These are phyloP conservation scores for Pyrgus malvae DNA, from an alignment of 2,888 invertebrate species.

Conservation along the genomic window DNA sequence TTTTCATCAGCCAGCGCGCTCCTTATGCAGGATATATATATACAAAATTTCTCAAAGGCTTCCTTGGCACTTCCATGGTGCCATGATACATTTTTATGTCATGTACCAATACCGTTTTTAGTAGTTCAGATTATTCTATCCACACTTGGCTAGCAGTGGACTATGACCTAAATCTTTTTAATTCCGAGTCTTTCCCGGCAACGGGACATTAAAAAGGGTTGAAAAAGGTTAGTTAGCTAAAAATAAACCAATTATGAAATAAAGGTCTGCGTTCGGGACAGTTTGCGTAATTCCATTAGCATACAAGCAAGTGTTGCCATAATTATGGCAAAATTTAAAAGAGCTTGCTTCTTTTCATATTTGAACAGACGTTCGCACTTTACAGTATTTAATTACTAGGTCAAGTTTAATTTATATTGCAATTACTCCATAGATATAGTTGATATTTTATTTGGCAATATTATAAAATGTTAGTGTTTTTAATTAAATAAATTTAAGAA, in stretches of 20 bases:
- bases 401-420: not conserved
- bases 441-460: not conserved
- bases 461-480: no score
- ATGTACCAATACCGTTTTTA: no score
- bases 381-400: not conserved
- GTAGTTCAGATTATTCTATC: no score
- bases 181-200: not conserved
- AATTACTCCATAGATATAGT: not conserved
- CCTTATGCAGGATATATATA: no score
- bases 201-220: not conserved
- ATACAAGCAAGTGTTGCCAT: slow-evolving; percentile 45
- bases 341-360: not conserved
- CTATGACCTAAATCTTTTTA: no score
- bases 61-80: no score
- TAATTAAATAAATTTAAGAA: no score
- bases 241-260: slow-evolving; percentile 32
- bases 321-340: not conserved
- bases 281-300: slow-evolving; percentile 56
- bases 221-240: slow-evolving; percentile 18
- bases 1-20: no score
- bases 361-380: not conserved
- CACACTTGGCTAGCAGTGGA: no score
- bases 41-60: no score
- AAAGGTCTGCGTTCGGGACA: slow-evolving; percentile 34
- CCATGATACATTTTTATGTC: no score